Percentiles rank a stretch among this genome's conserved stretches.
Evolutionary conservation across 2,888 invertebrate species (phyloP).

Genomic region (Morpho helenor): DNA sequence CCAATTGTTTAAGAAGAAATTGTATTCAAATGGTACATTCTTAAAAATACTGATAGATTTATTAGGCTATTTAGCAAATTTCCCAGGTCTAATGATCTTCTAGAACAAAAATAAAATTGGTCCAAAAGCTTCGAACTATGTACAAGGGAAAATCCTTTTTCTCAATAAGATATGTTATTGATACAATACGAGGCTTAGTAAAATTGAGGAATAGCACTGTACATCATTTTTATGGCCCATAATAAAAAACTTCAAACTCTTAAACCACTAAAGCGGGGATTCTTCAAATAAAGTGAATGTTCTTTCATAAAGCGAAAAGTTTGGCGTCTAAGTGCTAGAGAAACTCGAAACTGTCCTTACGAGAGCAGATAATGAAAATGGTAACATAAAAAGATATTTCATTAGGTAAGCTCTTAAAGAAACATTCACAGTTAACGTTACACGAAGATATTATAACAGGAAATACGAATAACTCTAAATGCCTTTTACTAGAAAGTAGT

Average conservation of each 20-base stretch:
- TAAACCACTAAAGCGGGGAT: conserved; percentile 38
- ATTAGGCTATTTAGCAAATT: no score
- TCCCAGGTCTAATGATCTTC: no score
- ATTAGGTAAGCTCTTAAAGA: conserved; percentile 24
- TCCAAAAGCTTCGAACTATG: no score
- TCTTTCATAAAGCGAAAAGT: conserved; percentile 56
- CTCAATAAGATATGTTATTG: no score
- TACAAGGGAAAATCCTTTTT: no score
- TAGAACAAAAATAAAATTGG: no score
- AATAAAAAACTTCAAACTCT: conserved; percentile 21
- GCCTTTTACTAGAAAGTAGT: no score
- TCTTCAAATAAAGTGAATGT: conserved; percentile 44
- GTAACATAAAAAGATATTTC: conserved; percentile 34
- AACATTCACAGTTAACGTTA: conserved; percentile 11
- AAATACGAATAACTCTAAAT: no score
- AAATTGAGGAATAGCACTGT: not conserved
- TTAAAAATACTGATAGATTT: no score
- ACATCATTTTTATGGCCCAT: conserved; percentile 6
- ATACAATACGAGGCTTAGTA: not conserved
- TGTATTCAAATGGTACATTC: no score
- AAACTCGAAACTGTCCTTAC: conserved; percentile 46
- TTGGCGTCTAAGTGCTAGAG: conserved; percentile 46
- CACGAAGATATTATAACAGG: no score
- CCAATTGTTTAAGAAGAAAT: no score
- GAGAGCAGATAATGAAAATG: conserved; percentile 43